Evolutionary conservation across 2,113 vertebrate genomes (phyloP).

Genomic region (Mohoua ochrocephala): DNA sequence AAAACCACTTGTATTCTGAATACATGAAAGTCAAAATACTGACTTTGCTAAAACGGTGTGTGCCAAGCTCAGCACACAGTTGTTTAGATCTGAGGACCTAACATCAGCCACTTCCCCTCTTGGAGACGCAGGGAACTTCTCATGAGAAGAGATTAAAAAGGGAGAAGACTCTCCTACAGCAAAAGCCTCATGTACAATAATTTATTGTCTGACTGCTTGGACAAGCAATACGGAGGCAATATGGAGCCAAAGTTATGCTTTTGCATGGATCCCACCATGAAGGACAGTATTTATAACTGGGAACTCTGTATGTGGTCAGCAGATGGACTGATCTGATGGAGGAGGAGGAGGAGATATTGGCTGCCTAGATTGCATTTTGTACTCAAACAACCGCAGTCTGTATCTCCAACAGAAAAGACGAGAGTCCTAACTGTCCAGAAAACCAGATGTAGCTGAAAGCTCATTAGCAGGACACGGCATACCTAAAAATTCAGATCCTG

Average conservation of each 20-base stretch:
- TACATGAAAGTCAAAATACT: background rate
- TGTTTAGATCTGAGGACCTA: background rate
- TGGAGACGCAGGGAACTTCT: background rate
- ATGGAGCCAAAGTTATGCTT: background rate
- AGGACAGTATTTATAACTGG: background rate
- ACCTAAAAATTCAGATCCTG: background rate
- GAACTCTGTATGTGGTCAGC: background rate
- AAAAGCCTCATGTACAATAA: background rate
- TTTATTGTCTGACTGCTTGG: background rate
- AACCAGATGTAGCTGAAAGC: background rate
- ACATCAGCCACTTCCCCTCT: background rate
- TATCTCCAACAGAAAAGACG: background rate
- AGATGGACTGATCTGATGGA: background rate
- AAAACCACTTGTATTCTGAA: background rate
- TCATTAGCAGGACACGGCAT: background rate
- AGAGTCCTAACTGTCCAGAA: background rate
- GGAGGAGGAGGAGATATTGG: background rate
- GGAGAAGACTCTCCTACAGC: background rate
- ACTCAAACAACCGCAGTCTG: background rate
- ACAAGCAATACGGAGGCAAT: background rate
- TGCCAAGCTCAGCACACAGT: background rate
- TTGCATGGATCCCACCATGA: background rate
- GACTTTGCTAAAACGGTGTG: background rate
- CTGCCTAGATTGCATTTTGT: background rate
- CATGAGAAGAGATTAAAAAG: background rate